A percentile compares a stretch with the other conserved stretches of the same genome.
Conservation (phyloP, 2,113 vertebrate genomes). For the Gila orcuttii region DNA sequence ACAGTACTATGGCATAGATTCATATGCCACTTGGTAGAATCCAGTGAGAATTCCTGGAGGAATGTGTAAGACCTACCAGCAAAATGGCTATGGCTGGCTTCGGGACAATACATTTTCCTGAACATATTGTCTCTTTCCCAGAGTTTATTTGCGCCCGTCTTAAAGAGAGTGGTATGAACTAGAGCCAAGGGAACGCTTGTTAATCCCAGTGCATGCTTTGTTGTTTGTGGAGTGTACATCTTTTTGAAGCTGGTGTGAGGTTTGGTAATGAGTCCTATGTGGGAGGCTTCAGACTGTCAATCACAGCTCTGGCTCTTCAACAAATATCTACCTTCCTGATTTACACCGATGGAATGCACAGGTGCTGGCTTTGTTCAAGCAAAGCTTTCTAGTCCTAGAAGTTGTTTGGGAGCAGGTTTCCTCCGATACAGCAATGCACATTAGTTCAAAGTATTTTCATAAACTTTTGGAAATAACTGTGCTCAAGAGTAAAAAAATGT, state of each 20-base stretch:
- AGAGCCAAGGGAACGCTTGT: constrained; percentile 24
- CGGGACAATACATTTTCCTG: neutral
- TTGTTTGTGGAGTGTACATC: neutral
- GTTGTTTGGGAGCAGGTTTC: neutral
- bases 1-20: neutral
- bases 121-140: neutral
- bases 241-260: constrained; percentile 20
- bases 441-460: neutral
- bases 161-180: constrained; percentile 25
- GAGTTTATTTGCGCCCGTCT: constrained; percentile 28
- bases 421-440: neutral
- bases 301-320: neutral
- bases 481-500: neutral
- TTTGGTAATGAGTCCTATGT: constrained; percentile 39
- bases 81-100: neutral
- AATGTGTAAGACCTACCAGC: neutral
- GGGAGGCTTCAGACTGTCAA: constrained; percentile 22
- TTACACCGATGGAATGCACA: neutral
- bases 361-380: neutral
- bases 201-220: constrained; percentile 30
- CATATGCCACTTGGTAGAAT: neutral
- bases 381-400: neutral
- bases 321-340: neutral
- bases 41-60: neutral
- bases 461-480: neutral